Evolutionary conservation across 2,888 invertebrate genomes (phyloP), one percentile per base, ranked within the genome.

Genomic region (Arctia plantaginis): DNA sequence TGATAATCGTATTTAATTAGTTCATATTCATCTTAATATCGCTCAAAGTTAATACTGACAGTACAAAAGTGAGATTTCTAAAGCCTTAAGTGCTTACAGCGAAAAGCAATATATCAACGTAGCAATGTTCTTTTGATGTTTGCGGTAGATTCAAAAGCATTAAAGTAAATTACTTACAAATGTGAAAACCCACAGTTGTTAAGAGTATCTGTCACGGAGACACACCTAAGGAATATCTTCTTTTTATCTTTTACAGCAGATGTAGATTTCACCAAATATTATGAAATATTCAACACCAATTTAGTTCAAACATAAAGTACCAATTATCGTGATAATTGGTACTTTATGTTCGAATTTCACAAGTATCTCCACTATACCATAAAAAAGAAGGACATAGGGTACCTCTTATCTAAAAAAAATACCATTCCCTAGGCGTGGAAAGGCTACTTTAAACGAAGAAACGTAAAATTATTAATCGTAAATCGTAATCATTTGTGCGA

Each of bases 161-260:
- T 39, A 39, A 65, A 23, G 41, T 64, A 47, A 59, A 67, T 41
- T 23, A 67, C 68, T 62, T 64, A 15, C 51, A 72, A 44, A 73
- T 69, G 73, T 73, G 65, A 69, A 73, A 73, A 69, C 55, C 30
- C 13, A 39, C 55, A 65, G 23, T n/a, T 66, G 39, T 35, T 51
- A 64, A 64, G 44, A 69, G 69, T 69, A 65, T 71, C 51, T 30
- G 68, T 7, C 20, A 62, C 51, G n/a, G 59, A 44, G 30, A 51
- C 27, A 47, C 62, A 39, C 47, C 35, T 39, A 35, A 64, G 20
- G 44, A 66, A 64, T 27, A n/a, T 51, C 1, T 8, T 66, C 8
- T 69, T 18, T n/a, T 66, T 30, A 30, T 51, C 55, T 69, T 73
- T 41, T 55, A 64, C 18, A 27, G 35, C 39, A 59, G 23, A 35